Percentiles rank a stretch among this genome's conserved stretches.
Conservation (phyloP, 2,888 invertebrate genomes). For the Blomia tropicalis region DNA sequence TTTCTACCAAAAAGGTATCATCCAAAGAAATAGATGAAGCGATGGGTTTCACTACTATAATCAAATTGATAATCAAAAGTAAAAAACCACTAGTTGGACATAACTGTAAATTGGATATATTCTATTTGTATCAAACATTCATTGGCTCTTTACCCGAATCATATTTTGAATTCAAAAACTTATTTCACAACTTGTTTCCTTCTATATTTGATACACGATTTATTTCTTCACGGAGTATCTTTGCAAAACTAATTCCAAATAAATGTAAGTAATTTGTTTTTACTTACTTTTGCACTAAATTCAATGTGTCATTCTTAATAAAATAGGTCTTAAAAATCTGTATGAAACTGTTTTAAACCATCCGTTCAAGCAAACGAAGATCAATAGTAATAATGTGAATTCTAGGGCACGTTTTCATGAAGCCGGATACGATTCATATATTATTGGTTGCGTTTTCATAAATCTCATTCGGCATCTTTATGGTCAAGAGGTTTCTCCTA, state of each 20-base stretch:
- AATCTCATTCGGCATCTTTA: conserved; percentile 51
- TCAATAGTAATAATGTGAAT: conserved; percentile 29
- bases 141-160: conserved; percentile 49
- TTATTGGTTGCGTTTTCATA: conserved; percentile 61
- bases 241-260: conserved; percentile 5
- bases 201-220: conserved; percentile 24
- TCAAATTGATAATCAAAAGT: conserved; percentile 54
- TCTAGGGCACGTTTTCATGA: conserved; percentile 47
- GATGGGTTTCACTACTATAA: conserved; percentile 58
- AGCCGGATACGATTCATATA: conserved; percentile 70
- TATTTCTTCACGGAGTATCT: conserved; percentile 1
- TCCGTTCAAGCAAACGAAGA: conserved; percentile 50
- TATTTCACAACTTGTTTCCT: conserved; percentile 21
- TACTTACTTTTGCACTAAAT: conserved; percentile 28
- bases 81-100: conserved; percentile 67
- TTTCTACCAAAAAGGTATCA: conserved; percentile 29
- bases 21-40: conserved; percentile 46
- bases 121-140: conserved; percentile 64
- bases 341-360: conserved; percentile 44
- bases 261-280: not conserved
- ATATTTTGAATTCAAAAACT: conserved; percentile 20
- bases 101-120: conserved; percentile 66
- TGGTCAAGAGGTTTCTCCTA: not conserved
- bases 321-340: conserved; percentile 45
- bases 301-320: conserved; percentile 22